phyloP scores from a whole-genome alignment of 2,888 invertebrate genomes.

The Hydrotaea diabolus region DNA sequence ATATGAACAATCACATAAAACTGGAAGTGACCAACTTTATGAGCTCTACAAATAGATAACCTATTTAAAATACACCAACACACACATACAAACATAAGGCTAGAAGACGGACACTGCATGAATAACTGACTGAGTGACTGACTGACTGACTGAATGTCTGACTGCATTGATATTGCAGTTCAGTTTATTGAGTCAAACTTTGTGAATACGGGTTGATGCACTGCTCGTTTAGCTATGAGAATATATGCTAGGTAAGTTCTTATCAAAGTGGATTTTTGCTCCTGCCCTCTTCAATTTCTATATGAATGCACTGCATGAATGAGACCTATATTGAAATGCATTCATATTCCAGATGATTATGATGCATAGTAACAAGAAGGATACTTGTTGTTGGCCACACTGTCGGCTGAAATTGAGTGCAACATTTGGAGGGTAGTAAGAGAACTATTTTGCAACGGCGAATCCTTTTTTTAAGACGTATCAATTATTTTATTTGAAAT shows the following conservation, averaged over 20 bases:
- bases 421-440: too few relatives aligned
- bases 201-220: conserved; percentile 2
- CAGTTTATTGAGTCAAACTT: conserved; percentile 11
- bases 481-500: too few relatives aligned
- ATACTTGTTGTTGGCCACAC: too few relatives aligned
- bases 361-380: neutral
- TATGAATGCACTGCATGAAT: neutral
- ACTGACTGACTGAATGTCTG: neutral
- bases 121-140: neutral
- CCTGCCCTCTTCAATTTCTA: neutral
- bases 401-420: too few relatives aligned
- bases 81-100: neutral
- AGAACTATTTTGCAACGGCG: too few relatives aligned
- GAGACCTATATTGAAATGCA: neutral
- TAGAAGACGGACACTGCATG: neutral
- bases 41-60: conserved; percentile 35
- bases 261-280: neutral
- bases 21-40: conserved; percentile 35
- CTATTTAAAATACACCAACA: conserved; percentile 19
- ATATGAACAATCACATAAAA: conserved; percentile 1
- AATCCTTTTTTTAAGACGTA: too few relatives aligned
- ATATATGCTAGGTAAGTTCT: neutral
- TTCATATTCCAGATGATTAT: neutral
- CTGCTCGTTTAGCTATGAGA: neutral
- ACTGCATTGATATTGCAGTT: conserved; percentile 28